Conservation (phyloP, 2,888 invertebrate genomes). For the Noctua fimbriata region DNA sequence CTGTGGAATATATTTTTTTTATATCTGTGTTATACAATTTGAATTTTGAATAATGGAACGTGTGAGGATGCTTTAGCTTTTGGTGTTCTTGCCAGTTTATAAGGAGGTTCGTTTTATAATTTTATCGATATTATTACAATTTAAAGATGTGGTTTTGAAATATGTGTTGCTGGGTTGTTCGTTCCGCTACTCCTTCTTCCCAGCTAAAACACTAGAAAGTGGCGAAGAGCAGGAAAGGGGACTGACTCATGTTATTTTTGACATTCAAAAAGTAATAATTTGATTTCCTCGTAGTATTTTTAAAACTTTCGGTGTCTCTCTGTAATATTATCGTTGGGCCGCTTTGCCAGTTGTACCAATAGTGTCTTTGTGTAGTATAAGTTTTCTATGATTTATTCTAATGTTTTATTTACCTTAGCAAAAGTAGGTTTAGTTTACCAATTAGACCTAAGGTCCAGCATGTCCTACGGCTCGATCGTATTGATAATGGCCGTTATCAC, state of each 20-base stretch:
- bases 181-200: not conserved
- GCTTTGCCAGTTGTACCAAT: not conserved
- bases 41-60: constrained; percentile 52
- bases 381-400: not conserved
- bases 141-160: not conserved
- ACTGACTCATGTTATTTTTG: not conserved
- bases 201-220: not conserved
- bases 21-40: constrained; percentile 46
- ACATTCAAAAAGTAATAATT: not conserved
- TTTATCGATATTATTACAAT: too few relatives aligned
- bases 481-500: constrained; percentile 65
- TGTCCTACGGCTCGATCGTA: constrained; percentile 33
- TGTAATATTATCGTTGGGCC: accelerated
- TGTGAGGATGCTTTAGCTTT: not conserved
- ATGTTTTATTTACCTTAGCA: not conserved
- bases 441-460: constrained; percentile 37
- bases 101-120: not conserved
- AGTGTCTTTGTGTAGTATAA: not conserved
- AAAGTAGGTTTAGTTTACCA: constrained; percentile 10
- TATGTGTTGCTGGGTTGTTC: not conserved
- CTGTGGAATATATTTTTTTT: constrained; percentile 40
- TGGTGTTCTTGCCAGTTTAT: not conserved
- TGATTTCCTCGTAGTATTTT: not conserved
- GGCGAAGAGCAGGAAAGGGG: not conserved
- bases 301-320: not conserved